A percentile compares a stretch with the other conserved stretches of the same genome.
phyloP scores from a whole-genome alignment of 2,797 vertebrate species.

The Darevskia mixta region DNA sequence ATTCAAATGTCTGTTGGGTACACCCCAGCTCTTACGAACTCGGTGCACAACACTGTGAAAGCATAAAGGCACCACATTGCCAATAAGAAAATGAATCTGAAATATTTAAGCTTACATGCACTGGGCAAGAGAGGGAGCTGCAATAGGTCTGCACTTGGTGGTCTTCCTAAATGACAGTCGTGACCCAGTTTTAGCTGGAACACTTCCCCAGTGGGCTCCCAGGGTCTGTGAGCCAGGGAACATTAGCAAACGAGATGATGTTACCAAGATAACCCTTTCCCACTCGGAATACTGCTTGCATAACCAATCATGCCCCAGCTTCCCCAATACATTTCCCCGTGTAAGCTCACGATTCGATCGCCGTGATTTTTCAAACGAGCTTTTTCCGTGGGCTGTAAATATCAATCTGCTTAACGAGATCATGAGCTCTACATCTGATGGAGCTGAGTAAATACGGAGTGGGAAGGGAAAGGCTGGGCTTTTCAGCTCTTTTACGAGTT shows the following conservation, averaged over 20 bases:
- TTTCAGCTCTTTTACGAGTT: background rate
- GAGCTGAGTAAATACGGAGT: constrained; percentile 15
- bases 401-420: constrained; percentile 17
- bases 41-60: background rate
- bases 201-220: constrained; percentile 1
- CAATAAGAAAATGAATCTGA: background rate
- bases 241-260: background rate
- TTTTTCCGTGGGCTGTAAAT: constrained; percentile 24
- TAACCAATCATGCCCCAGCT: constrained; percentile 8
- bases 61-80: background rate
- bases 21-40: background rate
- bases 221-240: background rate
- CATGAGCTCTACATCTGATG: background rate
- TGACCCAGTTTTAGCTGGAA: constrained; percentile 40
- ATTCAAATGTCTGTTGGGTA: background rate
- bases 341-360: background rate
- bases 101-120: background rate
- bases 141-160: background rate
- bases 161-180: background rate
- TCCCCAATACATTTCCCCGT: background rate
- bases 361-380: constrained; percentile 24
- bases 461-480: background rate
- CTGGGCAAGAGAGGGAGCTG: background rate
- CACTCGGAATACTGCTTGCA: constrained; percentile 12
- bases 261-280: constrained; percentile 25